Evolutionary conservation across 2,797 vertebrate species (phyloP).

Genomic region (Merluccius polli): DNA sequence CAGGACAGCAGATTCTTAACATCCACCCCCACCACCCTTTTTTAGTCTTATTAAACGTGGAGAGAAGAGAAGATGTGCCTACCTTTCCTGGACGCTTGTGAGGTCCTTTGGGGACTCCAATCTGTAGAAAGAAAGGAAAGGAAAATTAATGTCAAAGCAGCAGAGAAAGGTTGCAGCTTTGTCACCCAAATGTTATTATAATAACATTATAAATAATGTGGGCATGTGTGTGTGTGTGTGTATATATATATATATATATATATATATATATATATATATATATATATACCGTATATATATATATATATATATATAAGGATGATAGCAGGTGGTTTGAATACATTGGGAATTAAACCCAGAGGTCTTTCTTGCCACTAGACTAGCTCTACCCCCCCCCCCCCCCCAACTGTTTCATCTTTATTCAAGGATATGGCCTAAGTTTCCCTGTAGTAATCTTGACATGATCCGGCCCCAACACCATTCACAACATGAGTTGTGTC

Average conservation of each 20-base stretch:
- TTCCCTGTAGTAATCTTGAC: background rate
- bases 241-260: background rate
- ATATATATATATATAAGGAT: no score
- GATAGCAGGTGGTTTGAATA: no score
- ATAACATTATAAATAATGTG: background rate
- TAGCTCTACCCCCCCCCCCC: background rate
- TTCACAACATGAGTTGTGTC: background rate
- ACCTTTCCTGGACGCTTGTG: constrained; percentile 95
- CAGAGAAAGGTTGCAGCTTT: background rate
- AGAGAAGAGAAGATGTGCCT: constrained; percentile 37
- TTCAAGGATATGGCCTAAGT: background rate
- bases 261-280: background rate
- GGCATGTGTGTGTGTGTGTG: no score
- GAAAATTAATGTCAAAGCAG: background rate
- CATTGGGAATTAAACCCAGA: background rate
- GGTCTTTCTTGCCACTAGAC: background rate
- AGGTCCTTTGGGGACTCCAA: constrained; percentile 57
- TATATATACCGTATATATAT: background rate
- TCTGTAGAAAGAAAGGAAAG: constrained; percentile 47
- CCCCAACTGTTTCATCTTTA: background rate
- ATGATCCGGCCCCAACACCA: background rate
- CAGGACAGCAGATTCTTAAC: constrained; percentile 41
- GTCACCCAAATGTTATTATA: background rate
- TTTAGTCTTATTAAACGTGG: constrained; percentile 35
- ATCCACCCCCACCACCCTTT: constrained; percentile 26